Conservation (phyloP, 2,797 vertebrate genomes). For the Syngnathus rostellatus region DNA sequence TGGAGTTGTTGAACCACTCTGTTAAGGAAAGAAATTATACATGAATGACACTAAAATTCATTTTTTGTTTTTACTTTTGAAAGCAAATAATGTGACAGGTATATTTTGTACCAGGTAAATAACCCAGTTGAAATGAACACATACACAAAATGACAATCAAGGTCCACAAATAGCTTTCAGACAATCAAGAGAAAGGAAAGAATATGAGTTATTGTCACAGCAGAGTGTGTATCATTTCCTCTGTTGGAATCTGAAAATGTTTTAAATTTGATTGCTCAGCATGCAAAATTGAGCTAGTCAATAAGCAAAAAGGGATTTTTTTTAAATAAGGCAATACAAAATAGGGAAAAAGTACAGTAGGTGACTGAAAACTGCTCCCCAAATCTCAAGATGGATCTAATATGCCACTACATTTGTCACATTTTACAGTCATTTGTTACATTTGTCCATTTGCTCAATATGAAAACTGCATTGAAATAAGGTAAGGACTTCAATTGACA, state of each 20-base stretch:
- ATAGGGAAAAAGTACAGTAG: too few relatives aligned
- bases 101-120: neutral
- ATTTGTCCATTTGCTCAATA: too few relatives aligned
- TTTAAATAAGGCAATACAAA: neutral
- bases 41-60: neutral
- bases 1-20: slow-evolving; percentile 70
- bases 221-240: neutral
- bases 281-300: neutral
- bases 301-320: neutral
- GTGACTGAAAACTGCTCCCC: too few relatives aligned
- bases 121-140: neutral
- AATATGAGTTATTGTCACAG: neutral
- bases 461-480: neutral
- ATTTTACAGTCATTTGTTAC: neutral
- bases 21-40: slow-evolving; percentile 23
- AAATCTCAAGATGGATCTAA: too few relatives aligned
- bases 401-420: neutral
- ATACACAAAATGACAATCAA: neutral
- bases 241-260: neutral
- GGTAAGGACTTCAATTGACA: neutral
- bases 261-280: neutral
- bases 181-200: neutral
- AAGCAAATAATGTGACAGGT: neutral
- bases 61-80: neutral
- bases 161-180: neutral